Evolutionary conservation across 37 sponge, comb jelly and placozoan species (phyloP), one percentile per base, ranked within the genome.

Genomic region (Chondrilla cf. caribensis): DNA sequence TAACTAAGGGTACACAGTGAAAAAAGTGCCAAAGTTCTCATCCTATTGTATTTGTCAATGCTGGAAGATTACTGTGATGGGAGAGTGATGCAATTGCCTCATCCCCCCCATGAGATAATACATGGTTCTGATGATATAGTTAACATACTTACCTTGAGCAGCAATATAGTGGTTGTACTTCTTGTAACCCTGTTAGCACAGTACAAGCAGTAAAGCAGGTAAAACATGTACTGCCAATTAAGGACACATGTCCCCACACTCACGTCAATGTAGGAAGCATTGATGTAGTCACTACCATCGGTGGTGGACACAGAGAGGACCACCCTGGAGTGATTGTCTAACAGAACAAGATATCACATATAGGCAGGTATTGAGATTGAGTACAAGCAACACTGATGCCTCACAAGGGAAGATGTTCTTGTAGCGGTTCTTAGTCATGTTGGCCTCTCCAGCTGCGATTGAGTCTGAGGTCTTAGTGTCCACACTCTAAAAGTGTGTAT

Each of bases 371-470:
- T n/a, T n/a, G n/a, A n/a, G n/a, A n/a, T n/a, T n/a, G n/a, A n/a
- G n/a, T n/a, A n/a, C n/a, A n/a, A n/a, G n/a, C n/a, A 47, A 47
- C 51, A 47, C 9, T 14, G 7, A 62, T 7, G 15, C 15, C 76
- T 73, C 6, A 73, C 76, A 73, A 43, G 76, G 76, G 44, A 43
- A 73, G 21, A 73, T 73, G 44, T 73, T 73, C 44, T 73, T 73
- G 44, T 42, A 73, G 21, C 76, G 41, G 76, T 73, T 73, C 21
- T 73, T 42, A n/a, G 24, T 38, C 38, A 11, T 38, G 41, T 73
- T 73, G 1, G 19, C 22, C 43, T 36, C n/a, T 39, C 76, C 76
- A 15, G 40, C 44, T 22, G 76, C 41, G 2, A 73, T 15, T 15
- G 76, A 73, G 11, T 39, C 41, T 25, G 43, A 1, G 2, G 76